A percentile compares a stretch with the other conserved stretches of the same genome.
Evolutionary conservation across 1,140 invertebrate species (phyloP).

Genomic region (Drosophila kepulauana): DNA sequence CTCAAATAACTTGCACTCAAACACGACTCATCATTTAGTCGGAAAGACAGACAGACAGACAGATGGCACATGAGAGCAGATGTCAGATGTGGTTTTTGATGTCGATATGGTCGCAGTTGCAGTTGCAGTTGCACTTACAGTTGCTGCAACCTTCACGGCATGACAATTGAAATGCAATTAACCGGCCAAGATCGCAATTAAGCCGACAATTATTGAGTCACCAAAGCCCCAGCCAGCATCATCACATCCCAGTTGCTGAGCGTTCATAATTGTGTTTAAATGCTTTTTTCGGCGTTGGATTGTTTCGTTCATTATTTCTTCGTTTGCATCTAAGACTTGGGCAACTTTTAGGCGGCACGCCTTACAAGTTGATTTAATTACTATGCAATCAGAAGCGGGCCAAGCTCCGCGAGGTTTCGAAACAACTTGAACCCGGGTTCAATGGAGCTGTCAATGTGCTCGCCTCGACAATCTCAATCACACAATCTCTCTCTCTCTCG

Average conservation of each 20-base stretch:
- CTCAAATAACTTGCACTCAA: constrained; percentile 50
- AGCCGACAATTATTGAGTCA: constrained; percentile 70
- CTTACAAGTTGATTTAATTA: constrained; percentile 53
- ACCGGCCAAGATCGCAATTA: constrained; percentile 76
- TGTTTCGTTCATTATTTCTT: constrained; percentile 26
- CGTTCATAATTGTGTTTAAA: constrained; percentile 69
- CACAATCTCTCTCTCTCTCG: constrained; percentile 1
- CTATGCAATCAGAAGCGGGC: constrained; percentile 41
- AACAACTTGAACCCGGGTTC: constrained; percentile 73
- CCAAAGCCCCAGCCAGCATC: constrained; percentile 53
- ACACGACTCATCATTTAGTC: constrained; percentile 69
- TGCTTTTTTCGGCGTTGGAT: constrained; percentile 21
- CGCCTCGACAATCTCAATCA: constrained; percentile 33
- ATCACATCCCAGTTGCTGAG: constrained; percentile 12
- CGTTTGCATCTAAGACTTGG: constrained; percentile 33
- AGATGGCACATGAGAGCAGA: constrained; percentile 50
- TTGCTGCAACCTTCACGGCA: constrained; percentile 67
- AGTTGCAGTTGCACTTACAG: constrained; percentile 30
- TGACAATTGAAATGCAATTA: constrained; percentile 82
- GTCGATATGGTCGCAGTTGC: constrained; percentile 39
- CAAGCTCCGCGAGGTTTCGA: constrained; percentile 20
- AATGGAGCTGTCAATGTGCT: constrained; percentile 63
- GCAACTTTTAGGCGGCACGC: constrained; percentile 25
- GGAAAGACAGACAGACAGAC: constrained; percentile 45
- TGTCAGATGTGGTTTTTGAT: constrained; percentile 51